Evolutionary conservation across 2,797 vertebrate species (phyloP).

Genomic region (Choloepus didactylus): DNA sequence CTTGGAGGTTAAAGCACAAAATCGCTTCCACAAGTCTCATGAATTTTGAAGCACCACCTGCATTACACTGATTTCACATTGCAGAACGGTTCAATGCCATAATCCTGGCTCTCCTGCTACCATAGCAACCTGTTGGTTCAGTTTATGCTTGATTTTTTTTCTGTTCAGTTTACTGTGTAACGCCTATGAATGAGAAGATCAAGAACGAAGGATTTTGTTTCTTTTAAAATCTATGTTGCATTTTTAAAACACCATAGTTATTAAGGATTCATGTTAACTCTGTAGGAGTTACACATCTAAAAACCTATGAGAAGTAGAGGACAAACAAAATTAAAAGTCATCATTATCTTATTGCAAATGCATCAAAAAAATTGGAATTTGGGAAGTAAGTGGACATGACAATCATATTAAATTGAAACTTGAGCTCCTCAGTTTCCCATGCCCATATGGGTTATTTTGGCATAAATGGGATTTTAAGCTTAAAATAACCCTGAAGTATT

Average conservation of each 20-base stretch:
- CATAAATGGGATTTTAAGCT: conserved; percentile 53
- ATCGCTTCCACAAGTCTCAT: conserved; percentile 7
- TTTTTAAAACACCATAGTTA: conserved; percentile 3
- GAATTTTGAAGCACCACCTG: background rate
- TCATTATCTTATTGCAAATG: conserved; percentile 51
- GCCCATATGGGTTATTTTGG: conserved; percentile 15
- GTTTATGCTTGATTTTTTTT: conserved; percentile 53
- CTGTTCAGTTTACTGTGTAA: background rate
- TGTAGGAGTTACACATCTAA: background rate
- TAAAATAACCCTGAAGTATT: conserved; percentile 75
- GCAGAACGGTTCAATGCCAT: background rate
- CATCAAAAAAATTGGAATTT: background rate
- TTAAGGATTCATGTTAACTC: background rate
- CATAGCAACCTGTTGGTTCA: conserved; percentile 85
- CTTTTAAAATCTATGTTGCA: background rate
- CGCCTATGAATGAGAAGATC: background rate
- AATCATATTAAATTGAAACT: background rate
- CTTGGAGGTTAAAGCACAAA: conserved; percentile 36
- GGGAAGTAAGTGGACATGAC: background rate
- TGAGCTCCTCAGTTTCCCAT: conserved; percentile 38
- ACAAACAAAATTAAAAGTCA: conserved; percentile 22
- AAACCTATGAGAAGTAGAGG: background rate
- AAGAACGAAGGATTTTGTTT: background rate
- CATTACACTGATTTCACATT: conserved; percentile 40
- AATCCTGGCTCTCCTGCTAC: conserved; percentile 73